A percentile compares a stretch with the other conserved stretches of the same genome.
phyloP scores from a whole-genome alignment of 2,888 invertebrate species.

The Sarcophaga variegata region DNA sequence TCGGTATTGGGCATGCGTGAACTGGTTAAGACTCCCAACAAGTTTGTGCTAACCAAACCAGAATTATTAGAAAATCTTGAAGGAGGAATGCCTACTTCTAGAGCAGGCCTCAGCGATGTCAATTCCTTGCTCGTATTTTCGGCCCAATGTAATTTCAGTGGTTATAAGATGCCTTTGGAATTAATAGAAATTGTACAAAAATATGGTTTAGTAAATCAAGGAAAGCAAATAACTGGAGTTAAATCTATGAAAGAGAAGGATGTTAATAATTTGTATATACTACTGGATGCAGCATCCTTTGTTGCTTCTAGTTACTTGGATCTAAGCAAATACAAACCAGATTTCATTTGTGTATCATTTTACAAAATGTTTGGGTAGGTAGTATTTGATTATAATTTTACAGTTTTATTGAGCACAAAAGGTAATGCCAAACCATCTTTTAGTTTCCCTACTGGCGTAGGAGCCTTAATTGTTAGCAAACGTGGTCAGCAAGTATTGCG shows the following conservation, averaged over 20 bases:
- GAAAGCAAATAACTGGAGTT: slow-evolving; percentile 72
- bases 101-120: slow-evolving; percentile 43
- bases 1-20: slow-evolving; percentile 96
- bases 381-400: slow-evolving; percentile 8
- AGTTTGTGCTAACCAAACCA: slow-evolving; percentile 84
- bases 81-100: slow-evolving; percentile 9
- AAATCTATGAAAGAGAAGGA: slow-evolving; percentile 21
- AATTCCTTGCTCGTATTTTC: slow-evolving; percentile 91
- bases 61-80: slow-evolving; percentile 83
- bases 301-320: slow-evolving; percentile 90
- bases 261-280: slow-evolving; percentile 85
- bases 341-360: slow-evolving; percentile 96
- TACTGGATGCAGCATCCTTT: slow-evolving; percentile 93
- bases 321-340: slow-evolving; percentile 88
- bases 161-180: slow-evolving; percentile 91
- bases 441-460: slow-evolving; percentile 94
- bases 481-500: slow-evolving; percentile 79
- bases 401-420: slow-evolving; percentile 25
- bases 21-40: slow-evolving; percentile 85
- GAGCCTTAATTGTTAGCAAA: slow-evolving; percentile 89
- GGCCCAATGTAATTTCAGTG: slow-evolving; percentile 97
- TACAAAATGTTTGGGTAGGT: slow-evolving; percentile 93
- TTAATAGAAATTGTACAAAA: slow-evolving; percentile 87
- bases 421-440: slow-evolving; percentile 28
- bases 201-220: slow-evolving; percentile 83